These are phyloP conservation scores for Cryptosula pallasiana DNA, from an alignment of 2,888 invertebrate species.

Conservation along the genomic window DNA sequence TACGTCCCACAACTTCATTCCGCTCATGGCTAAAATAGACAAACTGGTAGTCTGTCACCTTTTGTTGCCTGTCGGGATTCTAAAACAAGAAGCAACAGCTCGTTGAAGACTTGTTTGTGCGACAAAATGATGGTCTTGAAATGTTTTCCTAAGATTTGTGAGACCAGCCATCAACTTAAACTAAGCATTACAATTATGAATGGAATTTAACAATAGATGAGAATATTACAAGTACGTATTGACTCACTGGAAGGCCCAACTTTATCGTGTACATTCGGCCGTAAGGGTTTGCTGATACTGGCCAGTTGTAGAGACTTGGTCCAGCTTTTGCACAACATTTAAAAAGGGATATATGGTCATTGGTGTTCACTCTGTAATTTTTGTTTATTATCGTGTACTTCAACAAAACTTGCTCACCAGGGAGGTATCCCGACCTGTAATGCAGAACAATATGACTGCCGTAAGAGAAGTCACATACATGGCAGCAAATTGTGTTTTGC, in stretches of 20 bases:
- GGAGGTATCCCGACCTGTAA: neutral
- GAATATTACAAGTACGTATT: neutral
- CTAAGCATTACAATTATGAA: too few relatives aligned
- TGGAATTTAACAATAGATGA: too few relatives aligned
- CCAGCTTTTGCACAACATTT: neutral
- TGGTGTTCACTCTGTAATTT: neutral
- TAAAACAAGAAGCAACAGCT: neutral
- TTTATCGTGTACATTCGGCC: neutral
- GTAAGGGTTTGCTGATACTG: neutral
- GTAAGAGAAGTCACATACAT: too few relatives aligned
- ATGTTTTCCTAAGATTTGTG: too few relatives aligned
- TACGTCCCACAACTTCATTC: neutral
- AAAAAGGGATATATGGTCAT: neutral
- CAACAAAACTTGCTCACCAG: neutral
- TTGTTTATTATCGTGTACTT: neutral
- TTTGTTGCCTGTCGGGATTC: conserved; percentile 5
- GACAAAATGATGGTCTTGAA: too few relatives aligned
- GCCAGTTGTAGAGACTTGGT: neutral
- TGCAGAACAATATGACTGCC: too few relatives aligned
- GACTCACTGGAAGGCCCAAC: neutral
- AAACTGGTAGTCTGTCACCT: conserved; percentile 8
- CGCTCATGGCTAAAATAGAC: conserved; percentile 5
- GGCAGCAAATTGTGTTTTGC: too few relatives aligned
- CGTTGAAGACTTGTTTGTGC: too few relatives aligned
- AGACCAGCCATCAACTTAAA: too few relatives aligned